Percentiles rank a stretch among this genome's conserved stretches.
These are phyloP conservation scores for Periparus ater DNA, from an alignment of 2,797 vertebrate species.

Conservation along the genomic window DNA sequence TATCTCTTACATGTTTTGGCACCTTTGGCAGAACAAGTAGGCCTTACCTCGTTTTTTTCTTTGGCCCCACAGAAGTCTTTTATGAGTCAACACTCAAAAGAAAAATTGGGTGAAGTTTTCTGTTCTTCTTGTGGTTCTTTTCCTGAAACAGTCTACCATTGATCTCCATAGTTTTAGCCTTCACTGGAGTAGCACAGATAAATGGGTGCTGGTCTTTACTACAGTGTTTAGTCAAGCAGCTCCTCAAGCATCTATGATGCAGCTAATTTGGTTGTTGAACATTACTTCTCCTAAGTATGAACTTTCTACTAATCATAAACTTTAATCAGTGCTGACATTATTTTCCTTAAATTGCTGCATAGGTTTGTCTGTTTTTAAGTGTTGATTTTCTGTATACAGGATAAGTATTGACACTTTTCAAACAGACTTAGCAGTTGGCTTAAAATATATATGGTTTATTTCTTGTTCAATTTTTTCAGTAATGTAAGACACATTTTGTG, in stretches of 20 bases:
- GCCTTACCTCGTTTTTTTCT: not conserved
- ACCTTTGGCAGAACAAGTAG: not conserved
- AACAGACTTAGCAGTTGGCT: not conserved
- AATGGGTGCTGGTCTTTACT: not conserved
- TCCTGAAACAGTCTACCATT: not conserved
- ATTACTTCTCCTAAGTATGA: not conserved
- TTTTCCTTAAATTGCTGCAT: not conserved
- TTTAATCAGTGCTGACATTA: not conserved
- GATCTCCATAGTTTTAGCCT: not conserved
- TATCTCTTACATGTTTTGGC: not conserved
- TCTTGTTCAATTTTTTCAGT: not conserved
- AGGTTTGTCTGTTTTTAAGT: not conserved
- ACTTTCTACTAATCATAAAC: not conserved
- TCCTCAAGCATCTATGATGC: not conserved
- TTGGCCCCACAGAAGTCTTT: not conserved
- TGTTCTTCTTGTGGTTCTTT: not conserved
- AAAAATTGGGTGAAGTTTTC: not conserved
- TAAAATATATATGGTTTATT: not conserved
- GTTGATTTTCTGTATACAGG: not conserved
- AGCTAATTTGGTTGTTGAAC: not conserved
- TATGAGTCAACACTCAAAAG: slow-evolving; percentile 3
- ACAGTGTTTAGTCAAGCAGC: not conserved
- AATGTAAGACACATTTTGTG: not conserved
- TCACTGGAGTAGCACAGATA: not conserved
- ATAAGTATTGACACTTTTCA: not conserved